These are phyloP conservation scores for Odontomachus brunneus DNA, from an alignment of 1,140 invertebrate species.

Conservation along the genomic window DNA sequence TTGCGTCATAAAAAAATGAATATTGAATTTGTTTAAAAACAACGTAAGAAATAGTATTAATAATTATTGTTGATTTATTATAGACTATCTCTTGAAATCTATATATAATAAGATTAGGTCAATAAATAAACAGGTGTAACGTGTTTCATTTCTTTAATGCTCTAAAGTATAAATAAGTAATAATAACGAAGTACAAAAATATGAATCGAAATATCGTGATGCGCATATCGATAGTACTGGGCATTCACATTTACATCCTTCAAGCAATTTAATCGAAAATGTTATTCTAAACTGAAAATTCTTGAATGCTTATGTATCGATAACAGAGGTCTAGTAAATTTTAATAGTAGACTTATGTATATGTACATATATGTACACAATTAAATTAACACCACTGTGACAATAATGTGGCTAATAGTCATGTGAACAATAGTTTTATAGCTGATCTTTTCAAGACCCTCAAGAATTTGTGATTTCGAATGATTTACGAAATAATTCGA, in stretches of 20 bases:
- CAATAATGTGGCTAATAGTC: too few species aligned
- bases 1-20: constrained; percentile 4
- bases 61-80: constrained; percentile 33
- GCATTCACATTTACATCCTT: neutral
- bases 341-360: too few species aligned
- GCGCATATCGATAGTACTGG: neutral
- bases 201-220: constrained; percentile 72
- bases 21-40: too few species aligned
- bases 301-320: too few species aligned
- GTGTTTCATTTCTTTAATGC: constrained; percentile 71
- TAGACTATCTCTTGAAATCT: constrained; percentile 2
- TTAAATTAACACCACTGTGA: too few species aligned
- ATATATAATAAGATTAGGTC: constrained; percentile 15
- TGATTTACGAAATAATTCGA: too few species aligned
- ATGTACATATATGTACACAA: too few species aligned
- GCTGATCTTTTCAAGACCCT: too few species aligned
- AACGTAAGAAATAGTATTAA: constrained; percentile 5
- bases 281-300: too few species aligned
- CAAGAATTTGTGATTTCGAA: too few species aligned
- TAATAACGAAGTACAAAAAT: constrained; percentile 79
- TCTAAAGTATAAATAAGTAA: constrained; percentile 76
- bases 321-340: too few species aligned
- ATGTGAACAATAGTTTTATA: too few species aligned
- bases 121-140: constrained; percentile 57
- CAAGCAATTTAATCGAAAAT: neutral